Evolutionary conservation across 2,888 invertebrate genomes (phyloP).

Genomic region (Chaitophorus viminalis): DNA sequence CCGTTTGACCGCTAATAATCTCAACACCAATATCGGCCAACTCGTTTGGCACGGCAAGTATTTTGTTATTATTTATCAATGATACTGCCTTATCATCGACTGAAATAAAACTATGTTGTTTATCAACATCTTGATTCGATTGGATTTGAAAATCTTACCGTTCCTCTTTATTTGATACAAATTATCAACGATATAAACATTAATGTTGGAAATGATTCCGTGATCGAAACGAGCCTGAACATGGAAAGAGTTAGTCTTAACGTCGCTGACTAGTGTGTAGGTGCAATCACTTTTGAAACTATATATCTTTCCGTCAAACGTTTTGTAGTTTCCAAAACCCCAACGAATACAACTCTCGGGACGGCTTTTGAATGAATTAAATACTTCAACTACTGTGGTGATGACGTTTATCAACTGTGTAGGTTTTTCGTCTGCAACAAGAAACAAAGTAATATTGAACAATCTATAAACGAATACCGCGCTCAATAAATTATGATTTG

Average conservation of each 20-base stretch:
- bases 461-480: too few species aligned
- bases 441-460: too few species aligned
- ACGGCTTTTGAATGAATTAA: slow-evolving; percentile 41
- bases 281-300: slow-evolving; percentile 82
- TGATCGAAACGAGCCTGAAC: slow-evolving; percentile 63
- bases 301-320: slow-evolving; percentile 83
- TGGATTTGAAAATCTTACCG: slow-evolving; percentile 66
- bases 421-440: not conserved
- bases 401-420: not conserved
- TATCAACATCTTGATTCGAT: not conserved
- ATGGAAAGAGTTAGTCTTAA: slow-evolving; percentile 75
- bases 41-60: slow-evolving; percentile 77
- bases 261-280: slow-evolving; percentile 79
- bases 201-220: slow-evolving; percentile 68
- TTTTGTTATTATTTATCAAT: slow-evolving; percentile 43
- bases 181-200: slow-evolving; percentile 78
- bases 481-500: not conserved
- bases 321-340: slow-evolving; percentile 84
- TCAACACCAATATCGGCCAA: slow-evolving; percentile 79
- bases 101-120: slow-evolving; percentile 20
- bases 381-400: slow-evolving; percentile 18
- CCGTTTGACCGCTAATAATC: slow-evolving; percentile 77
- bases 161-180: slow-evolving; percentile 71
- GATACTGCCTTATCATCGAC: slow-evolving; percentile 25
- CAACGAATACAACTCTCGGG: slow-evolving; percentile 82